Percentiles rank a stretch among this genome's conserved stretches.
phyloP scores from a whole-genome alignment of 2,797 vertebrate species.

The Centroberyx gerrardi region DNA sequence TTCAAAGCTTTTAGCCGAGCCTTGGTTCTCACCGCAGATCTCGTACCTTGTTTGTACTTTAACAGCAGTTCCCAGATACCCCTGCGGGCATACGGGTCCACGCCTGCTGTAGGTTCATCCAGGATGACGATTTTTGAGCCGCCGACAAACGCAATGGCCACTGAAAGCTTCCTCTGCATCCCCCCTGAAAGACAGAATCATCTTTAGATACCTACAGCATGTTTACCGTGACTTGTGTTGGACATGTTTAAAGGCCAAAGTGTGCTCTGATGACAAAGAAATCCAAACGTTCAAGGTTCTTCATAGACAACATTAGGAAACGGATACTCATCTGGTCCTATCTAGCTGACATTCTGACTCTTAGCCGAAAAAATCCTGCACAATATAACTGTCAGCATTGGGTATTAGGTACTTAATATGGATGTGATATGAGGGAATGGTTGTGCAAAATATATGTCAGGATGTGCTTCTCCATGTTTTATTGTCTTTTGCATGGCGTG shows the following conservation, averaged over 20 bases:
- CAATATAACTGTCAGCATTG: conserved; percentile 30
- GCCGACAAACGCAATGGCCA: conserved; percentile 97
- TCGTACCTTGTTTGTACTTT: conserved; percentile 94
- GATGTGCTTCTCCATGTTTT: conserved; percentile 53
- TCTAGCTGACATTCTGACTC: neutral
- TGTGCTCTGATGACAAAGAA: conserved; percentile 4
- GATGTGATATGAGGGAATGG: conserved; percentile 31
- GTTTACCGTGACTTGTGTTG: too few species aligned
- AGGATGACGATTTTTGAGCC: conserved; percentile 97
- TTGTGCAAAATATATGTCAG: conserved; percentile 47
- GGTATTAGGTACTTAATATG: conserved; percentile 36
- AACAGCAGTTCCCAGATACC: conserved; percentile 98
- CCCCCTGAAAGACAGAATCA: conserved; percentile 85
- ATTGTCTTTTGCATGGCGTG: conserved; percentile 52
- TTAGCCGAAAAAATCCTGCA: conserved; percentile 3
- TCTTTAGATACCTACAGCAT: too few species aligned
- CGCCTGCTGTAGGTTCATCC: conserved; percentile 97
- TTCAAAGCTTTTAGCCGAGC: conserved; percentile 31
- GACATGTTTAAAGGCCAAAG: neutral
- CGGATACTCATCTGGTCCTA: conserved; percentile 2
- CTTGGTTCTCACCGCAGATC: conserved; percentile 34
- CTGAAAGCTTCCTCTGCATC: conserved; percentile 98
- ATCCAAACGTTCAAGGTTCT: too few species aligned
- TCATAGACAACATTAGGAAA: neutral
- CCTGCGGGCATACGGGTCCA: conserved; percentile 97